Evolutionary conservation across 2,888 invertebrate genomes (phyloP), one percentile per base, ranked within the genome.

Genomic region (Euplagia quadripunctaria): DNA sequence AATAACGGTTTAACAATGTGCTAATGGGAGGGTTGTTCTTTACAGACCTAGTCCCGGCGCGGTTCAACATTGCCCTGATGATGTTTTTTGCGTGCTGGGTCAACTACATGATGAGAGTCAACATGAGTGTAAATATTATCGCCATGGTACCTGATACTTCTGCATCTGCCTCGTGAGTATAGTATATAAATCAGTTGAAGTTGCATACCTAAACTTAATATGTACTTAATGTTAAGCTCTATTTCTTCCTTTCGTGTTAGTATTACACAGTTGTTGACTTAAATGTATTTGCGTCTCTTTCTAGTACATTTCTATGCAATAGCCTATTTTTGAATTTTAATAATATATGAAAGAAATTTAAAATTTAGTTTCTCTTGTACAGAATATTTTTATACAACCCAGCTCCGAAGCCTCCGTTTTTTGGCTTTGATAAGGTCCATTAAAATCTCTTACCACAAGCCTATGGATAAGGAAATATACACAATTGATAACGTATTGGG

Each of bases 71-170:
- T 52, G 97, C 96, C 65, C 79, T 97, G 46, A 97, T 98, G 97
- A 94, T 97, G 89, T 98, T 98, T 91, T 97, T 97, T 89, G 97
- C 97, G 52, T 97, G 97, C 83, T 97, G 97, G 93, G 96, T 97
- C 81, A 96, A 97, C 83, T 98, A 98, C 92, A 97, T 97, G 97
- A 95, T 97, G 90, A 94, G 98, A 70, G 97, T 98, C 51, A 98
- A 98, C 91, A 97, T 98, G 95, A 97, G 98, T 58, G 97, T 98
- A 81, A 97, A 97, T 87, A 96, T 97, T 81, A 96, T 97, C 76
- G 97, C 97, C 51, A 97, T 97, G 97, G 97, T 97, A 7, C 94
- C 97, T 11, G 95, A 95, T 16, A 88, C 89, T 4, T 75, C 84
- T 14, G 88, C 91, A 20, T 78, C 89, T 20, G 88, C 90, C 41